Evolutionary conservation across 2,797 vertebrate genomes (phyloP).

Genomic region (Enteromius paludinosus): DNA sequence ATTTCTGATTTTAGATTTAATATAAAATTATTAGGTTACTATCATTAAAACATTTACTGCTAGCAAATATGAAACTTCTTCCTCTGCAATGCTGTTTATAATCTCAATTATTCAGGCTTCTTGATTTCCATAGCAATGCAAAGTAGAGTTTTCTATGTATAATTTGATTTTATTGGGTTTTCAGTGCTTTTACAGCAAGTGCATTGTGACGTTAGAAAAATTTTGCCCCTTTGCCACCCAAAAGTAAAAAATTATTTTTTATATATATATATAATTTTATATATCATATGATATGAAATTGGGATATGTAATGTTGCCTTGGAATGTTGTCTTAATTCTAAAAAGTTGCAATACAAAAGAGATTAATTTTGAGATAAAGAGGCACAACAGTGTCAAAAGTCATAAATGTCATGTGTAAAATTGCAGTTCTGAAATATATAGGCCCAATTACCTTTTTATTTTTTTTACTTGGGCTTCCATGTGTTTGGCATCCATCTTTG

Average conservation of each 20-base stretch:
- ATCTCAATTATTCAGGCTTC: not conserved
- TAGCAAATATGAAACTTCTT: not conserved
- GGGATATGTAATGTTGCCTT: not conserved
- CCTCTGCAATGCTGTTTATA: not conserved
- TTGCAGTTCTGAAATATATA: not conserved
- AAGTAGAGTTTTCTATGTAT: not conserved
- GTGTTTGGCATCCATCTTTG: conserved; percentile 29
- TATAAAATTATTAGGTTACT: not conserved
- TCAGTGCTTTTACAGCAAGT: not conserved
- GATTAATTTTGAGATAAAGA: not conserved
- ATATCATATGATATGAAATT: not conserved
- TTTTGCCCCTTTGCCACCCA: not conserved
- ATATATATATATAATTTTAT: not conserved
- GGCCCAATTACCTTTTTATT: not conserved
- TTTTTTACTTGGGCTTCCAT: not conserved
- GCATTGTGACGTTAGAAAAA: not conserved
- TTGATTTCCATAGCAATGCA: not conserved
- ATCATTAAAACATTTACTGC: not conserved
- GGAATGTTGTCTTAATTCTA: not conserved
- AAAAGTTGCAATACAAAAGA: not conserved
- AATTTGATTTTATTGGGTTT: not conserved
- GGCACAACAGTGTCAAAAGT: not conserved
- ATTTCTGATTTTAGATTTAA: not conserved
- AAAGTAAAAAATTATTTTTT: not conserved
- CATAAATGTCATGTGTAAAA: not conserved